Evolutionary conservation across 2,797 vertebrate genomes (phyloP), one percentile per base, ranked within the genome.

Genomic region (Hoplostethus atlanticus): DNA sequence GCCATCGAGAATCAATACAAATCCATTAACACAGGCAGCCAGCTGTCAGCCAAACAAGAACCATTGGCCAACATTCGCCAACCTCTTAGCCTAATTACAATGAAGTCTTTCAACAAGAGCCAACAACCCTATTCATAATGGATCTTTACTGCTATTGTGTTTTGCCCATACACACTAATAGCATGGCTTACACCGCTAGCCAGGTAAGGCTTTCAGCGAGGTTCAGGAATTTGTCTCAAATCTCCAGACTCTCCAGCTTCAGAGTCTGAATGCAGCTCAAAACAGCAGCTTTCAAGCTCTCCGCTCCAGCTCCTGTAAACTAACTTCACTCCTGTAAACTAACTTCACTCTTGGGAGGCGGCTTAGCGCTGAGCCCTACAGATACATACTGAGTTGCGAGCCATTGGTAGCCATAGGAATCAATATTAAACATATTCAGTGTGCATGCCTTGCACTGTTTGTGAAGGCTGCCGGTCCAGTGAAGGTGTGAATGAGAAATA

Each of bases 1-100:
- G 83, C 83, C 87, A 72, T 74, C 68, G 80, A 47, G 6, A 87
- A 91, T 91, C 90, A 85, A 90, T 91, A 80, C 62, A 66, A 77
- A 83, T 85, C 86, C 85, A 91, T 91, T 86, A 89, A 84, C 77
- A 78, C 87, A 55, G 73, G 77, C 82, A 84, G 77, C 76, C 84
- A 90, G 84, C 73, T 89, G 84, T 82, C 86, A 80, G 63, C 79
- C 77, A 85, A 62, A 79, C 71, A 84, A 85, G 85, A 86, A 71
- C 76, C 76, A 64, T 66, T 83, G 86, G 87, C 21, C 21, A 21
- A 21, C 21, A 83, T 87, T 82, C 21, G 21, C 76, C 71, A 88
- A 80, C 82, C 81, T 85, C 72, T 83, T 75, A 75, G 72, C 77
- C 72, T 62, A 53, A 47, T 82, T 84, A 77, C 71, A 87, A 87